Conservation (phyloP, 2,113 vertebrate genomes). For the Chrysemys picta region DNA sequence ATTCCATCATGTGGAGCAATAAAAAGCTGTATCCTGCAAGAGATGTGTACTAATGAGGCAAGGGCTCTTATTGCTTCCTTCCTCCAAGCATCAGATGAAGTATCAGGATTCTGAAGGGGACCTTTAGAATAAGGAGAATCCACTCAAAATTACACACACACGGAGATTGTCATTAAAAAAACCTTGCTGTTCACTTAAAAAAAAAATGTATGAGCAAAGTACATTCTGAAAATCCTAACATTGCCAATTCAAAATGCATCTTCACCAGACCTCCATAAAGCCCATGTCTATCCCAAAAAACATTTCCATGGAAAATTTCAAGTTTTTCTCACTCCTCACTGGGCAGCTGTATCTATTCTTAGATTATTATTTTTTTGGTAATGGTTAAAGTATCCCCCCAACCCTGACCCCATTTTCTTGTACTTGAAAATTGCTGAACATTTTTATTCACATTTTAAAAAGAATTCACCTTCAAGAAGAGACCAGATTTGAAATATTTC, state of each 20-base stretch:
- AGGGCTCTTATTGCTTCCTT: neutral
- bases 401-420: neutral
- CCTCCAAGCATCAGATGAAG: neutral
- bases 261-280: neutral
- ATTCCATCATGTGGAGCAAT: neutral
- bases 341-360: neutral
- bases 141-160: neutral
- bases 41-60: neutral
- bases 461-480: neutral
- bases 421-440: fast-evolving
- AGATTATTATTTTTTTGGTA: neutral
- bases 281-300: neutral
- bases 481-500: neutral
- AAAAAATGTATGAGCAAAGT: neutral
- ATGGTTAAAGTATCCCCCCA: neutral
- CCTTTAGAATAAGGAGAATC: neutral
- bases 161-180: neutral
- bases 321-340: neutral
- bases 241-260: neutral
- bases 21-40: neutral
- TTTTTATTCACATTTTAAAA: neutral
- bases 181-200: neutral
- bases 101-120: neutral
- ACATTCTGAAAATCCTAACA: neutral
- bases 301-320: neutral